phyloP scores from a whole-genome alignment of 2,888 invertebrate species.

The Emesis furor region DNA sequence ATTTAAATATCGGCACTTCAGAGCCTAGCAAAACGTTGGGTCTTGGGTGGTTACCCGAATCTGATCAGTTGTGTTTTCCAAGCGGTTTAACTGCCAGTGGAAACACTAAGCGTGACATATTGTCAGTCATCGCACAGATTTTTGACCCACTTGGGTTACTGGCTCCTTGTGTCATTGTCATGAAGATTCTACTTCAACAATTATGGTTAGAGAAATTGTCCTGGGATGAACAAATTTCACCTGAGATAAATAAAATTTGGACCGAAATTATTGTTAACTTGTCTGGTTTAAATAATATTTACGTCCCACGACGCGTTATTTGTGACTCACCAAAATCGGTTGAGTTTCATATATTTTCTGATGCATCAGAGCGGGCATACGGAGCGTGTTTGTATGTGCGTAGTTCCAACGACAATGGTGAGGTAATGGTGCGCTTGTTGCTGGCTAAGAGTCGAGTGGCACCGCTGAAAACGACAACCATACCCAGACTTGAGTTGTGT shows the following conservation, averaged over 20 bases:
- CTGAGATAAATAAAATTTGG: slow-evolving; percentile 27
- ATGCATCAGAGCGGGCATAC: slow-evolving; percentile 75
- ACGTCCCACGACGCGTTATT: background rate
- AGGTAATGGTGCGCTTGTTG: no score
- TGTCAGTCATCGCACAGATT: background rate
- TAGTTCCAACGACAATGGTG: slow-evolving; percentile 37
- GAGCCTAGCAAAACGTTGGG: background rate
- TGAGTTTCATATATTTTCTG: slow-evolving; percentile 74
- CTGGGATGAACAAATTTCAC: slow-evolving; percentile 45
- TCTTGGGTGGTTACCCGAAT: background rate
- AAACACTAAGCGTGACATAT: background rate
- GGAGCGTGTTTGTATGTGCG: slow-evolving; percentile 74
- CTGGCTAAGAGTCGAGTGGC: no score
- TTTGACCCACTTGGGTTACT: slow-evolving; percentile 40
- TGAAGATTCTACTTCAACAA: slow-evolving; percentile 51
- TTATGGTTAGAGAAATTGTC: slow-evolving; percentile 44
- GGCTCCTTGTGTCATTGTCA: slow-evolving; percentile 42
- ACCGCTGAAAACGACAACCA: slow-evolving; percentile 48
- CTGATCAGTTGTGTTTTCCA: background rate
- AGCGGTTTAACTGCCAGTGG: background rate
- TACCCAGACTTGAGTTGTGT: slow-evolving; percentile 77
- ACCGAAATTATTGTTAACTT: slow-evolving; percentile 9
- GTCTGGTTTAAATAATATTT: slow-evolving; percentile 12
- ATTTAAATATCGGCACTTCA: slow-evolving; percentile 36
- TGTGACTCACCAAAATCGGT: background rate